A percentile compares a stretch with the other conserved stretches of the same genome.
These are phyloP conservation scores for Oncorhynchus keta DNA, from an alignment of 2,113 vertebrate species.

Conservation along the genomic window DNA sequence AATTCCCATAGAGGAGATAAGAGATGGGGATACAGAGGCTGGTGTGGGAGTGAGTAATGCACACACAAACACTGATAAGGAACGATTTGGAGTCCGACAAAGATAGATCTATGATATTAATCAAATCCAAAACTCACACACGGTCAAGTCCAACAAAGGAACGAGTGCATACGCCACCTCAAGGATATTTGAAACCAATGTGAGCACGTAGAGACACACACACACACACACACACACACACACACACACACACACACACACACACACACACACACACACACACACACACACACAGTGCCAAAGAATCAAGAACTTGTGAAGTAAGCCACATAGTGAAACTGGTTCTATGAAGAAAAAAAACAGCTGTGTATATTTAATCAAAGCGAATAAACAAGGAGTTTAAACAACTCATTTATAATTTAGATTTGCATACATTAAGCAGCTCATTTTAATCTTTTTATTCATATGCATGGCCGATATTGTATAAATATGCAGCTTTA, in stretches of 20 bases:
- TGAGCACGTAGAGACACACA: background rate
- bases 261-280: too few relatives aligned
- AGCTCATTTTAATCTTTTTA: constrained; percentile 79
- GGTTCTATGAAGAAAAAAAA: constrained; percentile 41
- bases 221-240: too few relatives aligned
- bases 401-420: constrained; percentile 84
- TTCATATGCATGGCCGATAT: constrained; percentile 80
- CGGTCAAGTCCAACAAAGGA: background rate
- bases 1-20: constrained; percentile 44
- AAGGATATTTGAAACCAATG: background rate
- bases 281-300: background rate
- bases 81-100: background rate
- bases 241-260: too few relatives aligned
- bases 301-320: constrained; percentile 26
- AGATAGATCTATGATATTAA: constrained; percentile 6
- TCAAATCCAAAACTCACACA: background rate
- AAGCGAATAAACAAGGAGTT: constrained; percentile 79
- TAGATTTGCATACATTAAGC: constrained; percentile 82
- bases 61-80: constrained; percentile 6
- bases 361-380: constrained; percentile 84
- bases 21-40: constrained; percentile 33
- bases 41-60: constrained; percentile 16
- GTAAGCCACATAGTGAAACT: constrained; percentile 23
- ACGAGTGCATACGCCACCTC: background rate
- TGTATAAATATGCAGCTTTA: constrained; percentile 82